Evolutionary conservation across 2,113 vertebrate species (phyloP).

Genomic region (Hiodon alosoides): DNA sequence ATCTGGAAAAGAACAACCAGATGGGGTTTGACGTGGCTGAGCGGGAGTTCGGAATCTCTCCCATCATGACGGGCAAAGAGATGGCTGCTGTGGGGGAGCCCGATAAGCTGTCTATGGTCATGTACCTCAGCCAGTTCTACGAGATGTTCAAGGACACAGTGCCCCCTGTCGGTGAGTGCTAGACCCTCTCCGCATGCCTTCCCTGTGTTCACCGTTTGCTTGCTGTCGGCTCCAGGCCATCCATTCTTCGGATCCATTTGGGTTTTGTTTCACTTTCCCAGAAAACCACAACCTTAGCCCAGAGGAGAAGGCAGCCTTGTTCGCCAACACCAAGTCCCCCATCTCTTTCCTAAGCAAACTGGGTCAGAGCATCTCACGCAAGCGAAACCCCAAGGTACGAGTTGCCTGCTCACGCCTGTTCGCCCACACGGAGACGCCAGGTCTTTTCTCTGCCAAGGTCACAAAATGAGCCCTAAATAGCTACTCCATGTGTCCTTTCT

Average conservation of each 20-base stretch:
- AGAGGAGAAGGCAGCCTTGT: slow-evolving; percentile 73
- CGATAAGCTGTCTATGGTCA: slow-evolving; percentile 89
- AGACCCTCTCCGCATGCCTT: not conserved
- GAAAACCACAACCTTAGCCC: slow-evolving; percentile 64
- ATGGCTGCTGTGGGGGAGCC: slow-evolving; percentile 79
- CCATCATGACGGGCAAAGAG: slow-evolving; percentile 89
- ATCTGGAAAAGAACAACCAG: slow-evolving; percentile 74
- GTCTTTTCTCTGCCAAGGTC: not conserved
- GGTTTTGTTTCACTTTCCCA: slow-evolving; percentile 39
- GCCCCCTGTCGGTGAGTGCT: slow-evolving; percentile 68
- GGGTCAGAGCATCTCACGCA: slow-evolving; percentile 80
- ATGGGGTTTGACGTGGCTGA: slow-evolving; percentile 82
- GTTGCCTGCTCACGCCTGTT: not conserved
- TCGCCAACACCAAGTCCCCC: slow-evolving; percentile 75
- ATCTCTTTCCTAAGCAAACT: slow-evolving; percentile 86
- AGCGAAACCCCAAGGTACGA: slow-evolving; percentile 77
- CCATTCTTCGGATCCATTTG: not conserved
- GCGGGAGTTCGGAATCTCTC: slow-evolving; percentile 82
- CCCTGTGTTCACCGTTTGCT: not conserved
- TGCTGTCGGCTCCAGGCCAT: not conserved
- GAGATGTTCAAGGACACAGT: slow-evolving; percentile 82
- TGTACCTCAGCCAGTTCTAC: slow-evolving; percentile 95
- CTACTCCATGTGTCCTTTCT: not conserved
- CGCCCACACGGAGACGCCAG: not conserved
- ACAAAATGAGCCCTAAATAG: too few species aligned